Evolutionary conservation across 1,140 invertebrate species (phyloP).

Genomic region (Pemphigus obesinymphae): DNA sequence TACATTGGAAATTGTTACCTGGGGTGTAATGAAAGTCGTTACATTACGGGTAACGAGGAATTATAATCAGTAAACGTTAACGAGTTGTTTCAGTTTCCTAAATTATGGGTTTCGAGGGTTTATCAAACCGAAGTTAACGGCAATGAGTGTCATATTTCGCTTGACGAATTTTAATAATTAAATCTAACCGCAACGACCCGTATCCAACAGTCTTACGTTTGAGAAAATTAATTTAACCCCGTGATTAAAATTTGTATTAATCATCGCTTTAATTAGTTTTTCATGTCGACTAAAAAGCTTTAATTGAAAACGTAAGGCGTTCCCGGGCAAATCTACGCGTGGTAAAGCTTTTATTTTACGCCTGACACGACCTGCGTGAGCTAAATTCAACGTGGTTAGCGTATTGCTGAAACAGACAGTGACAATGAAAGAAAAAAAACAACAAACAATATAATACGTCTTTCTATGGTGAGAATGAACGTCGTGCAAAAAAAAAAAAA

Average conservation of each 20-base stretch:
- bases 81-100: too few species aligned
- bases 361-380: neutral
- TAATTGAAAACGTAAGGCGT: constrained; percentile 4
- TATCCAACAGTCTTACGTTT: neutral
- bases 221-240: neutral
- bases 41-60: too few species aligned
- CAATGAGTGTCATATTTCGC: neutral
- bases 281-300: neutral
- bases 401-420: neutral
- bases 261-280: neutral
- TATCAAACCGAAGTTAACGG: too few species aligned
- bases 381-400: neutral
- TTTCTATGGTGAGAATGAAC: neutral
- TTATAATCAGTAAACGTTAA: too few species aligned
- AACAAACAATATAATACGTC: neutral
- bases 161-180: neutral
- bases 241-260: neutral
- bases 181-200: neutral
- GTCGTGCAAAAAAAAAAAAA: too few species aligned
- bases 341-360: constrained; percentile 2
- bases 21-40: too few species aligned
- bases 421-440: neutral
- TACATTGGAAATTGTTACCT: too few species aligned
- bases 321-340: neutral
- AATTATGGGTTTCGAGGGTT: too few species aligned